phyloP scores from a whole-genome alignment of 1,140 invertebrate species.

The Ceratosolen solmsi region DNA sequence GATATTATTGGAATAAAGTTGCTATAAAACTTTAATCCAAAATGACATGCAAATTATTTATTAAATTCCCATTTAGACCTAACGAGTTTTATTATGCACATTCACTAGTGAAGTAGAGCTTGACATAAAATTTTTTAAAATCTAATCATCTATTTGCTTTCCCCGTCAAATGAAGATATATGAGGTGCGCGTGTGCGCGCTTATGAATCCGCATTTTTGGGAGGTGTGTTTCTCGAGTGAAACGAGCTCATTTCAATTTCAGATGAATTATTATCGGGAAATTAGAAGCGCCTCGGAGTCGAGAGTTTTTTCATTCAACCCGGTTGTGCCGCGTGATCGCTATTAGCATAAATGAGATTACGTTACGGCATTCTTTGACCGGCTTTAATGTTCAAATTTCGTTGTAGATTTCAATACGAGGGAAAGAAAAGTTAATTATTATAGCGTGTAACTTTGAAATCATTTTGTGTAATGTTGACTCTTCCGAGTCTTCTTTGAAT shows the following conservation, averaged over 20 bases:
- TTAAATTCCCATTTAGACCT: neutral
- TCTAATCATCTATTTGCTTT: neutral
- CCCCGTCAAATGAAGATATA: neutral
- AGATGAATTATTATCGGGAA: slow-evolving; percentile 43
- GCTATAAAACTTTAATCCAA: too few relatives aligned
- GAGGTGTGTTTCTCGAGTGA: neutral
- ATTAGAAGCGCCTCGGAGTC: neutral
- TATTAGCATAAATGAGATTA: slow-evolving; percentile 33
- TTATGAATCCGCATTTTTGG: neutral
- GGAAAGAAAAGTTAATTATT: neutral
- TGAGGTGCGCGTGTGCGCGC: neutral
- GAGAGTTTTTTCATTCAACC: slow-evolving; percentile 3
- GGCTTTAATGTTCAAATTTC: neutral
- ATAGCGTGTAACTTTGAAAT: neutral
- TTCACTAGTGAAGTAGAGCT: neutral
- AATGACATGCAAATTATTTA: neutral
- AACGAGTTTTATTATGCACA: neutral
- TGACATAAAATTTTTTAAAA: neutral
- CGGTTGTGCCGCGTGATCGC: too few relatives aligned
- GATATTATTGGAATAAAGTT: too few relatives aligned
- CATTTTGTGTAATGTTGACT: slow-evolving; percentile 3
- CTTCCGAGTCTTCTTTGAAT: neutral
- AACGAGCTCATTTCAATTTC: slow-evolving; percentile 24
- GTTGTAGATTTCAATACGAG: neutral
- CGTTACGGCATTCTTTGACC: neutral